Evolutionary conservation across 2,888 invertebrate genomes (phyloP).

Genomic region (Conops quadrifasciatus): DNA sequence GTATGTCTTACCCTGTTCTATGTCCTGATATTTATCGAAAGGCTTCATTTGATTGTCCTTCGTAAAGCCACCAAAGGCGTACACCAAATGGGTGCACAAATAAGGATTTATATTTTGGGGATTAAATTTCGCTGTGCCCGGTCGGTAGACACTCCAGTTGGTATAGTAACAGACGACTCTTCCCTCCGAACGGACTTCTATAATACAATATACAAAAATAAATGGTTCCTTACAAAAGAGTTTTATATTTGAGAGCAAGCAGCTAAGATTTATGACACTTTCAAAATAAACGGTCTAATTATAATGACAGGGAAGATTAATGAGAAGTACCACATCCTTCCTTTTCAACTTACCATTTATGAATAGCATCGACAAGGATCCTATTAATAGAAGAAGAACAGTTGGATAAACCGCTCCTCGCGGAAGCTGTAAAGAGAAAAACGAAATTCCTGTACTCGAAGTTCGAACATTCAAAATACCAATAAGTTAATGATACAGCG

Average conservation of each 20-base stretch:
- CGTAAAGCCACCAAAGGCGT: slow-evolving; percentile 92
- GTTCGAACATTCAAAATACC: no score
- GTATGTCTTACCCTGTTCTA: slow-evolving; percentile 89
- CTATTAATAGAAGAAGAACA: slow-evolving; percentile 60
- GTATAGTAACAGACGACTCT: slow-evolving; percentile 92
- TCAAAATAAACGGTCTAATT: no score
- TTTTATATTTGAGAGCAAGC: background rate
- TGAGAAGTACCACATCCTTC: no score
- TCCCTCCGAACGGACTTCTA: slow-evolving; percentile 68
- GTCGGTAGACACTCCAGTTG: slow-evolving; percentile 92
- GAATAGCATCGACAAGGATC: slow-evolving; percentile 47
- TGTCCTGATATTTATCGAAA: slow-evolving; percentile 94
- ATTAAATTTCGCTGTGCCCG: slow-evolving; percentile 88
- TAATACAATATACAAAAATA: slow-evolving; percentile 36
- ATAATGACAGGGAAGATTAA: no score
- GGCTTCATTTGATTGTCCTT: slow-evolving; percentile 91
- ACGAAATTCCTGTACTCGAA: background rate
- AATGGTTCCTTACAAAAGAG: background rate
- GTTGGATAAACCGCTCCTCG: slow-evolving; percentile 62
- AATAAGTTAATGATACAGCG: no score
- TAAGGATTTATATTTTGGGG: slow-evolving; percentile 96
- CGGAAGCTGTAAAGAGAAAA: slow-evolving; percentile 57
- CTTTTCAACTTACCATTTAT: slow-evolving; percentile 61
- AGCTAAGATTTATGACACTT: no score
- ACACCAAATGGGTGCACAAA: slow-evolving; percentile 90